These are phyloP conservation scores for Oasisia sp. DNA, from an alignment of 2,888 invertebrate genomes.

Conservation along the genomic window DNA sequence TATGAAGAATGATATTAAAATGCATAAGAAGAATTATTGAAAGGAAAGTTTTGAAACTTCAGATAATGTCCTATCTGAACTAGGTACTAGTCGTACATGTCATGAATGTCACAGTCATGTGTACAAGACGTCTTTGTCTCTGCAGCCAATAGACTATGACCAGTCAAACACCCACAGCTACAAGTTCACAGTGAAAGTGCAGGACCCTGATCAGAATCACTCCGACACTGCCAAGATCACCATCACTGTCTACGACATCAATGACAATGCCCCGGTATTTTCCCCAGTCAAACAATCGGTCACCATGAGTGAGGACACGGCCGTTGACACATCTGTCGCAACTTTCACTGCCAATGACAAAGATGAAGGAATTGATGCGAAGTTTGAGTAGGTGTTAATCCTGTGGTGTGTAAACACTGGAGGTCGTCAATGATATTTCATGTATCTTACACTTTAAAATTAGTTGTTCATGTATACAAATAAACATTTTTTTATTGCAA, in stretches of 20 bases:
- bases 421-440: background rate
- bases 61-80: background rate
- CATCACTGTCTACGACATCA: constrained; percentile 80
- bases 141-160: constrained; percentile 41
- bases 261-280: constrained; percentile 95
- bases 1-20: too few species aligned
- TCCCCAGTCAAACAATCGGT: constrained; percentile 72
- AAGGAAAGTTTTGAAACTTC: background rate
- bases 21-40: too few species aligned
- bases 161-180: constrained; percentile 23
- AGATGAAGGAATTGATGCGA: constrained; percentile 82
- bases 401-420: background rate
- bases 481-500: background rate
- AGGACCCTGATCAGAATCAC: constrained; percentile 27
- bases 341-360: constrained; percentile 95
- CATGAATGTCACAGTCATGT: background rate
- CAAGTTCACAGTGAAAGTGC: constrained; percentile 34
- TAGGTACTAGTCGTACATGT: background rate
- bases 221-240: constrained; percentile 31
- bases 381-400: constrained; percentile 53
- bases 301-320: constrained; percentile 79
- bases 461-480: background rate
- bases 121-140: background rate
- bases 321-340: constrained; percentile 88
- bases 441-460: background rate